Evolutionary conservation across 2,888 invertebrate species (phyloP).

Genomic region (Laothoe populi): DNA sequence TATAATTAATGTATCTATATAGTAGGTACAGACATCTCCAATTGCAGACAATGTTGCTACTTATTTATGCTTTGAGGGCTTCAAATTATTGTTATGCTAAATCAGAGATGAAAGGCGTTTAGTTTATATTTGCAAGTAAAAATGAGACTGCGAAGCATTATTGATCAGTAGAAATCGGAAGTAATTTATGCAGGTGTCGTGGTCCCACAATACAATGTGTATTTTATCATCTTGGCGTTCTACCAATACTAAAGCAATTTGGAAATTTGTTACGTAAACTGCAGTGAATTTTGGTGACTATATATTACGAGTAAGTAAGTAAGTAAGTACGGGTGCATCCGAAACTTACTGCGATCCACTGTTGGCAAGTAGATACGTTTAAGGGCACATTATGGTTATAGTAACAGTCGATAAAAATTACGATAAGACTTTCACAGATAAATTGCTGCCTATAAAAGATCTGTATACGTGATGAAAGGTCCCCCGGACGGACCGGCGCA

Average conservation of each 20-base stretch:
- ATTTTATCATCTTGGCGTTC: constrained; percentile 50
- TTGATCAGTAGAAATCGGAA: constrained; percentile 78
- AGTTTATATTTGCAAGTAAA: constrained; percentile 67
- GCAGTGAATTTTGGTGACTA: constrained; percentile 12
- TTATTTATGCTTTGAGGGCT: constrained; percentile 15
- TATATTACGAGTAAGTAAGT: background rate
- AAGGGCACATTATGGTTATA: constrained; percentile 28
- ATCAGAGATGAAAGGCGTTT: constrained; percentile 37
- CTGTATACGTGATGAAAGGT: constrained; percentile 68
- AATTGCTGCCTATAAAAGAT: constrained; percentile 70
- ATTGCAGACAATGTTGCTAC: background rate
- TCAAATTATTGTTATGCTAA: constrained; percentile 26
- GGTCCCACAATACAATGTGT: constrained; percentile 49
- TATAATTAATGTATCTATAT: no score
- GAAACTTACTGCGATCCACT: background rate
- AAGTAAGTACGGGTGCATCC: background rate
- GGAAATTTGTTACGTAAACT: constrained; percentile 39
- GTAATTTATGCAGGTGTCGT: constrained; percentile 63
- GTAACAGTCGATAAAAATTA: constrained; percentile 47
- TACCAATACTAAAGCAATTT: constrained; percentile 42
- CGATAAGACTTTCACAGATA: constrained; percentile 73
- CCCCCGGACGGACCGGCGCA: constrained; percentile 65
- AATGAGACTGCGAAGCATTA: constrained; percentile 64
- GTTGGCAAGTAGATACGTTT: constrained; percentile 27
- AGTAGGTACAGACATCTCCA: no score